Evolutionary conservation across 2,113 vertebrate genomes (phyloP).

Genomic region (Gobius niger): DNA sequence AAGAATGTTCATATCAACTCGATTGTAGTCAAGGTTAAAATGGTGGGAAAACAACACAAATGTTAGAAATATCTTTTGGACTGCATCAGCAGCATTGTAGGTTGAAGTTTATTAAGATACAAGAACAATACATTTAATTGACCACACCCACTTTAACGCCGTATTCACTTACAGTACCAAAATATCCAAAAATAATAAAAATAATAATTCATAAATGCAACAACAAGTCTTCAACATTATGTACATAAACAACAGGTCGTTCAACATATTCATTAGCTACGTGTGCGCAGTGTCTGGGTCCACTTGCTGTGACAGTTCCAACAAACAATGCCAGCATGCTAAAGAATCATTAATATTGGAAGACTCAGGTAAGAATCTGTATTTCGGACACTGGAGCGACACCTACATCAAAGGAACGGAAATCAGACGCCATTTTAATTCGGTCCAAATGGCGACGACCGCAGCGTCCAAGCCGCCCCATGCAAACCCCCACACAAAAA

Average conservation of each 20-base stretch:
- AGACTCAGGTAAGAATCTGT: too few relatives aligned
- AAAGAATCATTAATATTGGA: neutral
- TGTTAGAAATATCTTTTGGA: too few relatives aligned
- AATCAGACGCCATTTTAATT: conserved; percentile 71
- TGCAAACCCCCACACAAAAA: conserved; percentile 16
- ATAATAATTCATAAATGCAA: neutral
- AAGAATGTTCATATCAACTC: too few relatives aligned
- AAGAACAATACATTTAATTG: neutral
- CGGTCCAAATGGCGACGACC: neutral
- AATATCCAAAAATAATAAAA: neutral
- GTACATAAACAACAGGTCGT: neutral
- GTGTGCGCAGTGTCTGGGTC: neutral
- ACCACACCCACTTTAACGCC: neutral
- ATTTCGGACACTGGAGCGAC: neutral
- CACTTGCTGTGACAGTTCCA: neutral
- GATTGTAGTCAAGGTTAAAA: too few relatives aligned
- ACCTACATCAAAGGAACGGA: conserved; percentile 10
- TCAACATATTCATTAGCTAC: neutral
- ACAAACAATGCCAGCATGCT: neutral
- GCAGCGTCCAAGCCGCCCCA: conserved; percentile 5
- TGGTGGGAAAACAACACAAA: too few relatives aligned
- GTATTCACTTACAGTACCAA: neutral
- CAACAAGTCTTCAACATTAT: neutral
- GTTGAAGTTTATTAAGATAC: neutral
- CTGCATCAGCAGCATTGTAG: too few relatives aligned